Conservation (phyloP, 1,140 invertebrate genomes). For the Drosophila erecta region DNA sequence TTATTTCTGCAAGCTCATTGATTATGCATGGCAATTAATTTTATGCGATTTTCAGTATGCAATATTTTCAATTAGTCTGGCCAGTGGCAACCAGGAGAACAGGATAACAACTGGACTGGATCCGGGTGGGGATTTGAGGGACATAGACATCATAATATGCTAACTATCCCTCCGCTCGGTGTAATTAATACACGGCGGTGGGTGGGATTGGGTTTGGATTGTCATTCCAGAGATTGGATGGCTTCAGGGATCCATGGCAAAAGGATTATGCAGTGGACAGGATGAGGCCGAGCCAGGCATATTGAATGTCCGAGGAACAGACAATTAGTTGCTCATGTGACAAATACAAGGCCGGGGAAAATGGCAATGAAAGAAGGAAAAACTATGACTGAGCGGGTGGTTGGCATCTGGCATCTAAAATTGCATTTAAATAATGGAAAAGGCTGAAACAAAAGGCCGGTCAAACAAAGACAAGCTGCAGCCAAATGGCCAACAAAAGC, state of each 20-base stretch:
- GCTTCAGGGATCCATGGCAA: conserved; percentile 31
- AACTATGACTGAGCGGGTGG: neutral
- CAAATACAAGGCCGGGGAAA: conserved; percentile 38
- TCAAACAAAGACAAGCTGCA: conserved; percentile 46
- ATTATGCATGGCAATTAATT: conserved; percentile 57
- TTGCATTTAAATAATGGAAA: conserved; percentile 77
- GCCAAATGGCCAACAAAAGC: conserved; percentile 36
- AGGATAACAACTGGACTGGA: neutral
- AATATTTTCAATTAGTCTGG: conserved; percentile 46
- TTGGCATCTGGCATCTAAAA: conserved; percentile 45
- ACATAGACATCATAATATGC: conserved; percentile 19
- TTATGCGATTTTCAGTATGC: conserved; percentile 30
- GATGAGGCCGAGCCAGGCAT: conserved; percentile 6
- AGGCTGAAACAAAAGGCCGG: conserved; percentile 52
- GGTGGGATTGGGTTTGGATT: neutral
- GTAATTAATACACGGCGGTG: conserved; percentile 33
- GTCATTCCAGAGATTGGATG: conserved; percentile 25
- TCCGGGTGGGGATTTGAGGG: neutral
- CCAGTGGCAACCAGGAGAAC: neutral
- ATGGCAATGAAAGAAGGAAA: conserved; percentile 3
- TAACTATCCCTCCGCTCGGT: conserved; percentile 6
- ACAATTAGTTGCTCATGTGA: conserved; percentile 64
- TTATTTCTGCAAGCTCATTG: conserved; percentile 51
- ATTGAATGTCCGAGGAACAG: conserved; percentile 41
- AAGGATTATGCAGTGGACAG: conserved; percentile 11